phyloP scores from a whole-genome alignment of 2,888 invertebrate species.

The Drepana falcataria region DNA sequence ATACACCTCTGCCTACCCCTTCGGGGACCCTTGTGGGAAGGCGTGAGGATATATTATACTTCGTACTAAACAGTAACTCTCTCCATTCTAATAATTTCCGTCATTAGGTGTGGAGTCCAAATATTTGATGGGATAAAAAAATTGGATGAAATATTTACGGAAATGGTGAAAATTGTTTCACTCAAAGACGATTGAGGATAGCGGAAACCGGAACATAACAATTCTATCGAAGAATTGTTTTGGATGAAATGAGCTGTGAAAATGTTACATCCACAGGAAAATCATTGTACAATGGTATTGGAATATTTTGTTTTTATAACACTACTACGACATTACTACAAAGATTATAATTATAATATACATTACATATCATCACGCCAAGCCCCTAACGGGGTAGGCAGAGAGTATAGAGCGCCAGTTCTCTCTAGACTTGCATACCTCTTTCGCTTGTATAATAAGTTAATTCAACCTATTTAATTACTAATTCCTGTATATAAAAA shows the following conservation, averaged over 20 bases:
- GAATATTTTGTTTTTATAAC: conserved; percentile 8
- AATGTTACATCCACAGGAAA: conserved; percentile 62
- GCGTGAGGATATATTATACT: no score
- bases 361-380: no score
- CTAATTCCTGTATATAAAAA: no score
- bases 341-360: no score
- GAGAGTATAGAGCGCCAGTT: no score
- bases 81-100: background rate
- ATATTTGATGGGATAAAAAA: conserved; percentile 15
- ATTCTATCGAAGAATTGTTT: conserved; percentile 70
- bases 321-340: no score
- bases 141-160: conserved; percentile 51
- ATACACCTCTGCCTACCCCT: no score
- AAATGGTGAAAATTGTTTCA: conserved; percentile 45
- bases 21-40: no score
- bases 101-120: background rate
- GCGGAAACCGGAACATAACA: conserved; percentile 46
- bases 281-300: conserved; percentile 51
- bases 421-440: no score
- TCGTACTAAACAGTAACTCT: conserved; percentile 4
- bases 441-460: no score
- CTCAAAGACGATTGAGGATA: conserved; percentile 43
- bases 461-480: no score
- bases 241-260: conserved; percentile 60
- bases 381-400: no score